Conservation (phyloP, 2,113 vertebrate genomes). For the Chaetodon trifascialis region DNA sequence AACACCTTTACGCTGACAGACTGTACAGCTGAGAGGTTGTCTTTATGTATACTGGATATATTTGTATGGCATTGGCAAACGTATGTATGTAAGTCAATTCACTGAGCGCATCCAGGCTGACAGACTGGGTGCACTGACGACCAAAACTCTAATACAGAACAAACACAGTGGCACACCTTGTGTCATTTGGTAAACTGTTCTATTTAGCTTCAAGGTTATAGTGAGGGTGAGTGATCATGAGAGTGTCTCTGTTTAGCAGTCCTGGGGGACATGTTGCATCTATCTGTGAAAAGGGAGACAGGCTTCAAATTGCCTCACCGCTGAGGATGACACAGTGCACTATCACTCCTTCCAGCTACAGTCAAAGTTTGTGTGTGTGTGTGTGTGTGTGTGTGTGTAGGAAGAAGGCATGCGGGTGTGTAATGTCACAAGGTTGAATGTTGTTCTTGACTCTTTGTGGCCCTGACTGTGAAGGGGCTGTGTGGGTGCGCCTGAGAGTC, state of each 20-base stretch:
- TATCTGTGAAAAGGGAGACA: slow-evolving; percentile 63
- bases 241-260: slow-evolving; percentile 62
- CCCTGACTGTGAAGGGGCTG: slow-evolving; percentile 40
- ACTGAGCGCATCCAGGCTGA: slow-evolving; percentile 3
- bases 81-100: slow-evolving; percentile 4
- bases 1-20: slow-evolving; percentile 21
- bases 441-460: slow-evolving; percentile 46
- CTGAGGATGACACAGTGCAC: slow-evolving; percentile 64
- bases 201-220: slow-evolving; percentile 63
- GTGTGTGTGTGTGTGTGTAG: neutral
- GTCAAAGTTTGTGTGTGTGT: slow-evolving; percentile 40
- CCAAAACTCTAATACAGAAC: neutral
- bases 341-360: slow-evolving; percentile 60
- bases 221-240: slow-evolving; percentile 52
- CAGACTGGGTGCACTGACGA: neutral
- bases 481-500: slow-evolving; percentile 23
- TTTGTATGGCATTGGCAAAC: neutral
- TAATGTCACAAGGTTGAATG: slow-evolving; percentile 54
- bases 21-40: neutral
- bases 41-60: neutral
- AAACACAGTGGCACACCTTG: slow-evolving; percentile 10
- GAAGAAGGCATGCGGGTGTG: slow-evolving; percentile 33
- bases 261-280: slow-evolving; percentile 60
- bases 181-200: slow-evolving; percentile 52
- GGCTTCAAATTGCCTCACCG: slow-evolving; percentile 62